Percentiles rank a stretch among this genome's conserved stretches.
These are phyloP conservation scores for Megatriorchis doriae DNA, from an alignment of 2,113 vertebrate genomes.

Conservation along the genomic window DNA sequence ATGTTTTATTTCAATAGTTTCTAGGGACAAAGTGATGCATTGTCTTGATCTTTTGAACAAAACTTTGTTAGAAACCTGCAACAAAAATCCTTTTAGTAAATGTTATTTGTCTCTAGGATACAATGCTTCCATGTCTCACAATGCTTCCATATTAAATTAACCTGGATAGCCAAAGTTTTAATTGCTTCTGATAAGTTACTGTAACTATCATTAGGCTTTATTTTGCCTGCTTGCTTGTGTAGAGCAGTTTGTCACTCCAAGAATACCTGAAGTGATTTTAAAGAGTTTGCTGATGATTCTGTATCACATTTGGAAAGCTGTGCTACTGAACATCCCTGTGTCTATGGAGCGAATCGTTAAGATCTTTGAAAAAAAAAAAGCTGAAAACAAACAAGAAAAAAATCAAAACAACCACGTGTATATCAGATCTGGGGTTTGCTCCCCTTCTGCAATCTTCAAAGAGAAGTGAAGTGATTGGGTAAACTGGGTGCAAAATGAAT, in stretches of 20 bases:
- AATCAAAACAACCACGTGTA: neutral
- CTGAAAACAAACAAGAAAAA: neutral
- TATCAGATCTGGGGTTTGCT: neutral
- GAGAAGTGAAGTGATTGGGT: neutral
- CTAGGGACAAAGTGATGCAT: neutral
- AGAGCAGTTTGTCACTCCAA: neutral
- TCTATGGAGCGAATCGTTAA: neutral
- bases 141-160: neutral
- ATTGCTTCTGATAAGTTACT: neutral
- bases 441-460: neutral
- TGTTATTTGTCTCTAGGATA: neutral
- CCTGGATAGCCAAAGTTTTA: neutral
- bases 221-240: neutral
- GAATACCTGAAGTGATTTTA: neutral
- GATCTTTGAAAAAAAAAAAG: neutral
- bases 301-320: neutral
- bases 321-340: neutral
- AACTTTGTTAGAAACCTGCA: neutral
- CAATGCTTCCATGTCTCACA: neutral
- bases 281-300: neutral
- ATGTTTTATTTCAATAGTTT: neutral
- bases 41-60: neutral
- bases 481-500: neutral
- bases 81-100: neutral
- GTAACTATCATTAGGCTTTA: neutral